A percentile compares a stretch with the other conserved stretches of the same genome.
Evolutionary conservation across 1,140 invertebrate genomes (phyloP).

Genomic region (Hylaeus volcanicus): DNA sequence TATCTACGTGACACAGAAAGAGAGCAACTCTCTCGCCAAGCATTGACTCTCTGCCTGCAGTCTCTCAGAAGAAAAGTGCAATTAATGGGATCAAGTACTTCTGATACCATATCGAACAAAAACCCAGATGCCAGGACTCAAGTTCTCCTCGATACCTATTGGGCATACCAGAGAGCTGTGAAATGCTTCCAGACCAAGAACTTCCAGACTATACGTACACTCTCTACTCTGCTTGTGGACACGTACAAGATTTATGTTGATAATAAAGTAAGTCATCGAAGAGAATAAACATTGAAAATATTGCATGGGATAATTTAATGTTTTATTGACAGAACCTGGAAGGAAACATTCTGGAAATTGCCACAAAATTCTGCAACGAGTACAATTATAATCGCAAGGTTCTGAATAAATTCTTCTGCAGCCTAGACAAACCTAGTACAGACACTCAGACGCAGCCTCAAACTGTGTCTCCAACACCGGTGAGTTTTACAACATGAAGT

Average conservation of each 20-base stretch:
- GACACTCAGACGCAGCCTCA: slow-evolving; percentile 40
- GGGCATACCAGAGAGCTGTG: slow-evolving; percentile 83
- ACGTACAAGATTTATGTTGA: slow-evolving; percentile 82
- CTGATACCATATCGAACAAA: slow-evolving; percentile 50
- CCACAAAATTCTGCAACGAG: slow-evolving; percentile 72
- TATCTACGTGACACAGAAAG: slow-evolving; percentile 91
- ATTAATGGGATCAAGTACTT: slow-evolving; percentile 65
- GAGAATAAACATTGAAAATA: not conserved
- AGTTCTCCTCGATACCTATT: slow-evolving; percentile 84
- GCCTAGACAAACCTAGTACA: slow-evolving; percentile 36
- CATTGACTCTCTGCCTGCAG: slow-evolving; percentile 85
- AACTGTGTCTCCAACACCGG: slow-evolving; percentile 53
- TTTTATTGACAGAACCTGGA: slow-evolving; percentile 65
- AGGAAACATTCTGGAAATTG: slow-evolving; percentile 71
- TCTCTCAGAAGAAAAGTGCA: slow-evolving; percentile 81
- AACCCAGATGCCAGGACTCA: slow-evolving; percentile 69
- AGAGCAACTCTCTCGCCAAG: slow-evolving; percentile 87
- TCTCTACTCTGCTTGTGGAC: slow-evolving; percentile 83
- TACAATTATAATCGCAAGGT: slow-evolving; percentile 60
- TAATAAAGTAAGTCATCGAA: slow-evolving; percentile 72
- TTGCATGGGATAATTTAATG: not conserved
- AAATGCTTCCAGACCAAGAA: slow-evolving; percentile 83
- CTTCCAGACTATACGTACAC: slow-evolving; percentile 72
- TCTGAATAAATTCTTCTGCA: slow-evolving; percentile 25
- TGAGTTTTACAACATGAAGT: slow-evolving; percentile 40